These are phyloP conservation scores for Caretta caretta DNA, from an alignment of 2,113 vertebrate genomes.

Conservation along the genomic window DNA sequence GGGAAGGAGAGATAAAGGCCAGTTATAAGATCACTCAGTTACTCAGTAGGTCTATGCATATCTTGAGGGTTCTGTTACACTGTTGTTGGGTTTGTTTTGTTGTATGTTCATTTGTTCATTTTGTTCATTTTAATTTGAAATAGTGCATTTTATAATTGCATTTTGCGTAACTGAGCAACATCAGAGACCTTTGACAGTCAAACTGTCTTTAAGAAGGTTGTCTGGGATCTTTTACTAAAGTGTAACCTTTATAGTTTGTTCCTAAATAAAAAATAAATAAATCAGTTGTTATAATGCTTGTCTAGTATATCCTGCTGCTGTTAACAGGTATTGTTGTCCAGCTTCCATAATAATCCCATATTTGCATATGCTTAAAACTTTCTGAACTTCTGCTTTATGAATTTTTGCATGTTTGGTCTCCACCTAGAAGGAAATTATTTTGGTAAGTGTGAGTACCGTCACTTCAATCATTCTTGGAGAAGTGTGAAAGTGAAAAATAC, in stretches of 20 bases:
- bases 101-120: no score
- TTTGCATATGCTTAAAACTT: background rate
- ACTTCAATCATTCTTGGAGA: background rate
- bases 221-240: background rate
- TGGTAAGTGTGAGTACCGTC: background rate
- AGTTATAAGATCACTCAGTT: background rate
- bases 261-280: background rate
- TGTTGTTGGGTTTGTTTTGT: background rate
- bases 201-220: background rate
- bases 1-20: background rate
- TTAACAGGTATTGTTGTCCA: background rate
- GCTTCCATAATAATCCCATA: background rate
- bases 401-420: background rate
- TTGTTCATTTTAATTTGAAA: background rate
- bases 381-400: background rate
- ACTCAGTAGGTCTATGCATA: background rate
- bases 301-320: background rate
- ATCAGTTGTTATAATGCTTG: background rate
- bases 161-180: background rate
- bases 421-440: background rate
- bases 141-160: background rate
- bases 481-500: background rate
- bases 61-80: background rate
- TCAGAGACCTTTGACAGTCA: background rate
- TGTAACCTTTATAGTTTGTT: background rate